Base-by-base conservation (phyloP, 2,888 invertebrate genomes). In the Halictus ligatus region DNA sequence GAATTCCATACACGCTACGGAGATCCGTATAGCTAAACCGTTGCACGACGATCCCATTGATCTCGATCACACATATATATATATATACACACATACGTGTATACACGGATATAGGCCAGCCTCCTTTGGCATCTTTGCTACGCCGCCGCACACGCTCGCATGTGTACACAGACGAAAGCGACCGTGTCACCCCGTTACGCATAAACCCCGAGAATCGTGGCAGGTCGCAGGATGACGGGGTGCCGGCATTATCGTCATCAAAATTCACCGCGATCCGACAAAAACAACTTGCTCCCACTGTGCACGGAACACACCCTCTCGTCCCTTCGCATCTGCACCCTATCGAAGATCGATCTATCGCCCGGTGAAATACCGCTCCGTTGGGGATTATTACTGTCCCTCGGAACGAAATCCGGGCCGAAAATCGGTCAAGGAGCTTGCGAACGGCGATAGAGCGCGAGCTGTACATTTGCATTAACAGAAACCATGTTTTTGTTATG, bases 1-100 rank as follows among this genome's bases (percentile, higher is more conserved):
- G 91, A 91, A 91, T 91, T 91, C 91, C 89, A 84, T 86, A 88
- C 89, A 88, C 85, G 89, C 76, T 60, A 69, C 73, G 71, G n/a
- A 25, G 75, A 86, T 85, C 77, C 78, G 79, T 89, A 89, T 87
- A 87, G 75, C 74, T 80, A 78, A 80, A 81, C 79, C 86, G 76
- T 86, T 82, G 88, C 86, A 85, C 88, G 81, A 60, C 75, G 79
- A 80, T 82, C 81, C 82, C 86, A 91, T 91, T 87, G 89, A 91
- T 89, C 91, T 81, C 64, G 90, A 91, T 90, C 90, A 80, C 84
- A 87, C 82, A 87, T 85, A 13, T 40, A 3, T 13, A 18, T 21
- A 15, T 13, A 7, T 4, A 7, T 2, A 8, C 3, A 18, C 18
- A 18, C 18, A 29, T 0, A 29, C 3, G 15, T 7, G 8, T 35